Conservation (phyloP, 2,888 invertebrate species). For the Entomobrya multifasciata region DNA sequence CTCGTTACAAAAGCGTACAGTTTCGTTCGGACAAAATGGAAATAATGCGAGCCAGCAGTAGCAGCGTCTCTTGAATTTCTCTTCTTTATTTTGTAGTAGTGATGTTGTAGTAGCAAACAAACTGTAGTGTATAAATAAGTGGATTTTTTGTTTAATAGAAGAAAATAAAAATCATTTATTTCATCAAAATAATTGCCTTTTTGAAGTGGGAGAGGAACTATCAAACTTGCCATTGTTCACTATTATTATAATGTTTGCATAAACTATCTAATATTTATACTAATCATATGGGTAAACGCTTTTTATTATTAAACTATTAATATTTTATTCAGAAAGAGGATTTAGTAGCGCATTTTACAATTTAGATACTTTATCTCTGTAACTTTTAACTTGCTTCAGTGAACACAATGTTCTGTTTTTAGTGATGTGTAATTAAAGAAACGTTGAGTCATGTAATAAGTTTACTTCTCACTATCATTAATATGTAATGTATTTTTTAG, state of each 20-base stretch:
- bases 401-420: neutral
- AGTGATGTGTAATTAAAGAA: conserved; percentile 23
- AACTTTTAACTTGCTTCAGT: neutral
- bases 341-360: conserved; percentile 5
- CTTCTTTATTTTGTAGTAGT: conserved; percentile 48
- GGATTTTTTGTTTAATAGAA: conserved; percentile 26
- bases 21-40: neutral
- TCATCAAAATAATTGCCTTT: conserved; percentile 59
- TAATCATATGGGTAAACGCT: conserved; percentile 29
- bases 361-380: conserved; percentile 15
- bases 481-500: neutral
- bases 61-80: conserved; percentile 16
- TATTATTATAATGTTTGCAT: conserved; percentile 18
- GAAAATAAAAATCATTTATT: conserved; percentile 31
- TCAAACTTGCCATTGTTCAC: conserved; percentile 52
- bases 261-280: neutral
- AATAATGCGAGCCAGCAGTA: neutral
- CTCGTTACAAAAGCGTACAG: conserved; percentile 24
- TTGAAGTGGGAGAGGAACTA: conserved; percentile 17
- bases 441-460: conserved; percentile 47
- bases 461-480: conserved; percentile 13
- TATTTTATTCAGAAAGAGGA: conserved; percentile 16
- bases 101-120: conserved; percentile 34
- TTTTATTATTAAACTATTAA: conserved; percentile 16
- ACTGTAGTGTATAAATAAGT: conserved; percentile 40